A percentile compares a stretch with the other conserved stretches of the same genome.
phyloP scores from a whole-genome alignment of 1,140 invertebrate species.

The Scaptomyza graminum region DNA sequence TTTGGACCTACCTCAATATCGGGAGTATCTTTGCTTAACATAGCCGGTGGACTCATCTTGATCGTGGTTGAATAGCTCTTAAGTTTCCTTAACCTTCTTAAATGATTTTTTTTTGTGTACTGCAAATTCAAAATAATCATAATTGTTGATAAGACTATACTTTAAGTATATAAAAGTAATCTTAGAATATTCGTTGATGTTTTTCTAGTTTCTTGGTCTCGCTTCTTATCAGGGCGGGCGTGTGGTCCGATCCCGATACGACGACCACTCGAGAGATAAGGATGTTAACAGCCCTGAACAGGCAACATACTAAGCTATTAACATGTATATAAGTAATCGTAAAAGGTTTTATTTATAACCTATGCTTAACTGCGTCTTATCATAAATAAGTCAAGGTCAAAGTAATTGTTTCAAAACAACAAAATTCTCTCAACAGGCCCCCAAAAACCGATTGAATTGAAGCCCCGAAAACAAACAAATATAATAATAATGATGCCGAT shows the following conservation, averaged over 20 bases:
- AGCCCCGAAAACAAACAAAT: no score
- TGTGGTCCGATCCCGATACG: constrained; percentile 43
- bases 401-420: not conserved
- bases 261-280: constrained; percentile 34
- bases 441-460: not conserved
- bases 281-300: constrained; percentile 7
- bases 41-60: constrained; percentile 82
- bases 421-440: constrained; percentile 7
- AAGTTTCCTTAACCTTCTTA: no score
- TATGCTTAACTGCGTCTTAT: constrained; percentile 22
- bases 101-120: not conserved
- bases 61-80: no score
- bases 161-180: not conserved
- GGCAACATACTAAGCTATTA: constrained; percentile 23
- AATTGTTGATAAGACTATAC: no score
- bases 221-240: constrained; percentile 34
- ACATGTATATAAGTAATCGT: constrained; percentile 11
- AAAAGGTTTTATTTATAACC: not conserved
- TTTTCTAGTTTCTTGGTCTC: not conserved
- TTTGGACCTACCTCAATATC: constrained; percentile 88
- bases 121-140: not conserved
- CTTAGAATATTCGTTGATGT: constrained; percentile 9
- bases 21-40: constrained; percentile 87
- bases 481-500: no score
- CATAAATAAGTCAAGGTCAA: constrained; percentile 64